Conservation (phyloP, 1,140 invertebrate genomes). For the Penaeus japonicus region DNA sequence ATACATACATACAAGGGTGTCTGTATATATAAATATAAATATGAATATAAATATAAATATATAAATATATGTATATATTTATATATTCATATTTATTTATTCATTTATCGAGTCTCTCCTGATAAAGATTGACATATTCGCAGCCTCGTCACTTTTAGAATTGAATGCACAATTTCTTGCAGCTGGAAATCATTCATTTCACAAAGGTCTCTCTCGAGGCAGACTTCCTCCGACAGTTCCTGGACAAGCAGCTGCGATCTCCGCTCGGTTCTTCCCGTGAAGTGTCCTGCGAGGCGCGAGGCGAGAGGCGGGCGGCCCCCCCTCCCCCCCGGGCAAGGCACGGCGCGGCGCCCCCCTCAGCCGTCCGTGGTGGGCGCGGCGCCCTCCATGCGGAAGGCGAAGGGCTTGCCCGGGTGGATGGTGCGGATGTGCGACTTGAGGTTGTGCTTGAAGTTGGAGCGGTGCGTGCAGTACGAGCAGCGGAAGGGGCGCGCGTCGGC, state of each 20-base stretch:
- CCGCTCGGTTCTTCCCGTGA: too few relatives aligned
- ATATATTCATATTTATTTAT: too few relatives aligned
- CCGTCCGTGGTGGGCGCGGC: not conserved
- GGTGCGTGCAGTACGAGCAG: slow-evolving; percentile 66
- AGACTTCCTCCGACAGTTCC: not conserved
- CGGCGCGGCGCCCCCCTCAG: not conserved
- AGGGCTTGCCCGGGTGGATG: slow-evolving; percentile 54
- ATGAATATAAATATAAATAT: too few relatives aligned
- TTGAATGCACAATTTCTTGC: too few relatives aligned
- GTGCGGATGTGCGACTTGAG: slow-evolving; percentile 55
- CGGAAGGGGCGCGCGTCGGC: slow-evolving; percentile 68
- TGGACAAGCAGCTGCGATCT: not conserved
- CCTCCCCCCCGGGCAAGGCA: not conserved
- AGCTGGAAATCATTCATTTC: not conserved
- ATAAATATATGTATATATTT: too few relatives aligned
- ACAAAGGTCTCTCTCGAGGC: not conserved
- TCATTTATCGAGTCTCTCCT: too few relatives aligned
- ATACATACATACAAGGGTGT: too few relatives aligned
- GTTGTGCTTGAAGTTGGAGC: slow-evolving; percentile 59
- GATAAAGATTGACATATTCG: too few relatives aligned
- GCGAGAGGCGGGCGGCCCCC: too few relatives aligned
- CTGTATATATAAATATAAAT: too few relatives aligned
- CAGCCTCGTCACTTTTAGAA: too few relatives aligned
- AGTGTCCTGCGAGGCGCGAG: too few relatives aligned
- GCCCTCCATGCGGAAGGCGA: slow-evolving; percentile 47